These are phyloP conservation scores for Resseliella maxima DNA, from an alignment of 2,888 invertebrate genomes.

Conservation along the genomic window DNA sequence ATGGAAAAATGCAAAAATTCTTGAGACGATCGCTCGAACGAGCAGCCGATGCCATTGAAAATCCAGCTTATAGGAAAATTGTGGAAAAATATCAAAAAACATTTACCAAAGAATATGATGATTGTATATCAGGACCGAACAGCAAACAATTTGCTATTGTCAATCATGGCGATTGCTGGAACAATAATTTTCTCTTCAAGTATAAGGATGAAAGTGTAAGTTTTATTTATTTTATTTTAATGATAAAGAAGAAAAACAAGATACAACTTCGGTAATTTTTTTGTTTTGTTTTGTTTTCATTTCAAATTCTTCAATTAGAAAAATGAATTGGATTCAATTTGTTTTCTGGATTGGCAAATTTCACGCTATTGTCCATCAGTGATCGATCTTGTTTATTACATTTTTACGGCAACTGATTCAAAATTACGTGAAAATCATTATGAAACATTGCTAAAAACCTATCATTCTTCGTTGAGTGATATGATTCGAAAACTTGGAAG, in stretches of 20 bases:
- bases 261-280: background rate
- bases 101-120: background rate
- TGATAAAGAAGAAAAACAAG: no score
- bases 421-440: conserved; percentile 62
- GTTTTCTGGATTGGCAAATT: conserved; percentile 66
- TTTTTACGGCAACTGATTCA: conserved; percentile 64
- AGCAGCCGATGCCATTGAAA: conserved; percentile 52
- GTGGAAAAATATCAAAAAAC: conserved; percentile 23
- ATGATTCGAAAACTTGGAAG: conserved; percentile 42
- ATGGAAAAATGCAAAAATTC: background rate
- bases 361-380: conserved; percentile 65
- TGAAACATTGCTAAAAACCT: conserved; percentile 61
- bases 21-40: background rate
- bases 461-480: conserved; percentile 56
- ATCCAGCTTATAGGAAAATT: conserved; percentile 53
- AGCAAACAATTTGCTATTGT: conserved; percentile 65
- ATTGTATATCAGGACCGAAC: background rate
- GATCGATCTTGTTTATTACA: conserved; percentile 64
- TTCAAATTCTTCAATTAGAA: conserved; percentile 58
- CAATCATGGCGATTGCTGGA: conserved; percentile 66
- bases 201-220: conserved; percentile 57
- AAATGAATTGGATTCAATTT: conserved; percentile 60
- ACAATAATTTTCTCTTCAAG: conserved; percentile 65
- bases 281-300: background rate
- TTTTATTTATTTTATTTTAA: background rate